phyloP scores from a whole-genome alignment of 2,888 invertebrate genomes.

The Brenthis daphne region DNA sequence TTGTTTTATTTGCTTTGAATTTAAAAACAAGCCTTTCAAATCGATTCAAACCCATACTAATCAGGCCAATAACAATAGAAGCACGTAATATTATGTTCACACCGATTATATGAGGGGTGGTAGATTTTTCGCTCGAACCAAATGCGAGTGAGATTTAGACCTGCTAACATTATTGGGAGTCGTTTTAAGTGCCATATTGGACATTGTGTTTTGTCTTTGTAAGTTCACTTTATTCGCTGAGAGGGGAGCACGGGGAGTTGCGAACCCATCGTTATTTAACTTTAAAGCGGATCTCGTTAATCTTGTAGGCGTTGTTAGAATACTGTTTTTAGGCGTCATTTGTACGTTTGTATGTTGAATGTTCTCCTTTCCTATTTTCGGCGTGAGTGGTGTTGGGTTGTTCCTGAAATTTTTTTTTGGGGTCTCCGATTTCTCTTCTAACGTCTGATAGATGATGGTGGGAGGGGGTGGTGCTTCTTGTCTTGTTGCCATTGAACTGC shows the following conservation, averaged over 20 bases:
- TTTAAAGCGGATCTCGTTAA: slow-evolving; percentile 69
- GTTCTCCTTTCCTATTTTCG: slow-evolving; percentile 70
- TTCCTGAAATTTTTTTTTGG: slow-evolving; percentile 61
- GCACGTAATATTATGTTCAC: slow-evolving; percentile 8
- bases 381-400: slow-evolving; percentile 56
- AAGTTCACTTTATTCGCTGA: slow-evolving; percentile 64
- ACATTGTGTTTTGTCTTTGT: slow-evolving; percentile 59
- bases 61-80: not conserved
- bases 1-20: no score
- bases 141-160: slow-evolving; percentile 69
- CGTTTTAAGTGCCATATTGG: slow-evolving; percentile 53
- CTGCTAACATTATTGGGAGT: slow-evolving; percentile 62
- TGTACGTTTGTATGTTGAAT: slow-evolving; percentile 53
- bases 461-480: slow-evolving; percentile 47
- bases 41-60: not conserved
- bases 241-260: slow-evolving; percentile 70
- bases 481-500: slow-evolving; percentile 75
- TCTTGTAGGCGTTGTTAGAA: slow-evolving; percentile 64
- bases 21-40: not conserved
- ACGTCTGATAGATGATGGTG: slow-evolving; percentile 48
- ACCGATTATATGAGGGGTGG: slow-evolving; percentile 63
- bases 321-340: slow-evolving; percentile 60
- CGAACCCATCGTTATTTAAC: slow-evolving; percentile 65
- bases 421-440: slow-evolving; percentile 49
- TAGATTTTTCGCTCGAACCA: slow-evolving; percentile 64